Percentiles rank a stretch among this genome's conserved stretches.
Conservation (phyloP, 2,888 invertebrate species). For the Phania funesta region DNA sequence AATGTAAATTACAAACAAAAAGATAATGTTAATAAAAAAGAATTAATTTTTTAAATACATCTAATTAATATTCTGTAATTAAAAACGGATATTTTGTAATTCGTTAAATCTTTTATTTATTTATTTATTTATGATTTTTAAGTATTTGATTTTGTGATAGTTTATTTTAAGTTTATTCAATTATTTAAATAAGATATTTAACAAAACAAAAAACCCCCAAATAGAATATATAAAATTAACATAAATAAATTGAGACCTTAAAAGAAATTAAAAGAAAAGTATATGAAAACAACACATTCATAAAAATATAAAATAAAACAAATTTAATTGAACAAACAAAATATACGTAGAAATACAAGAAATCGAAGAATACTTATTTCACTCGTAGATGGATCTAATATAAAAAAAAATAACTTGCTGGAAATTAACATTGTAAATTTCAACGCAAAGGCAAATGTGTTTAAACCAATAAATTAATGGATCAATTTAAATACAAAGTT, state of each 20-base stretch:
- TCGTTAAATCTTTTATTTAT: slow-evolving; percentile 57
- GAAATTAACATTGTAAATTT: slow-evolving; percentile 35
- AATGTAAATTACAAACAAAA: slow-evolving; percentile 75
- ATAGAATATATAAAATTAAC: slow-evolving; percentile 35
- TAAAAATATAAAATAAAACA: not conserved
- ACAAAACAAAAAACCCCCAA: slow-evolving; percentile 9
- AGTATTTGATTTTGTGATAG: slow-evolving; percentile 68
- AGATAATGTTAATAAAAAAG: slow-evolving; percentile 21
- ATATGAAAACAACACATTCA: slow-evolving; percentile 6
- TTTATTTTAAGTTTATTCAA: slow-evolving; percentile 61
- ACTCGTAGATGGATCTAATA: slow-evolving; percentile 16
- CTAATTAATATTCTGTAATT: slow-evolving; percentile 23
- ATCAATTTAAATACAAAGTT: slow-evolving; percentile 26
- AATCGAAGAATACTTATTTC: slow-evolving; percentile 10
- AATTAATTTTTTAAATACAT: not conserved
- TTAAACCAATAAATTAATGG: slow-evolving; percentile 15
- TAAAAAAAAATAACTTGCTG: slow-evolving; percentile 31
- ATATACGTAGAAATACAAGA: slow-evolving; percentile 13
- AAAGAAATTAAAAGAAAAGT: slow-evolving; percentile 11
- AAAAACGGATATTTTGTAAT: slow-evolving; percentile 20
- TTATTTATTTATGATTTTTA: slow-evolving; percentile 57
- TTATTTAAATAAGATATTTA: slow-evolving; percentile 49
- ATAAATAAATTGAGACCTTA: slow-evolving; percentile 55
- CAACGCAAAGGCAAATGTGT: slow-evolving; percentile 3
- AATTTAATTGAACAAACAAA: not conserved